Evolutionary conservation across 1,140 invertebrate species (phyloP), one percentile per base, ranked within the genome.

Genomic region (Drosophila nasuta): DNA sequence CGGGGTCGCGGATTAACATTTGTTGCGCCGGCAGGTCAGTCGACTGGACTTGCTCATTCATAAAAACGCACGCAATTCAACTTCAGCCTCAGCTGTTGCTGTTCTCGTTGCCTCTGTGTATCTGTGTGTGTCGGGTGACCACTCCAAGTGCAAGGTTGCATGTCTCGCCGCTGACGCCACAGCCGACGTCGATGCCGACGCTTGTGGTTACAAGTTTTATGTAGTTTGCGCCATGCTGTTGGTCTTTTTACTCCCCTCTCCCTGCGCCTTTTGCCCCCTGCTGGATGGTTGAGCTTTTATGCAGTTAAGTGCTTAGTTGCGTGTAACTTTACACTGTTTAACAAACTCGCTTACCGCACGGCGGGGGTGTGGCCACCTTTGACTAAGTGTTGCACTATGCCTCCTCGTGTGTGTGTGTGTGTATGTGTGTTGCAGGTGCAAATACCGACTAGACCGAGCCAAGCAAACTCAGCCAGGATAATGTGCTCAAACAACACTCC

Each of bases 251-350:
- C 38, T 15, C n/a, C 15, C 46, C 5, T 33, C n/a, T 15, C 2
- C 10, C 35, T 5, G 17, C 48, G 6, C 4, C 49, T 2, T 38
- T 38, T 10, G 35, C 35, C 38, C 33, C 7, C 45, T 13, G 25
- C 54, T 25, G 63, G 57, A 45, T 38, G 59, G 75, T 49, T 46
- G 51, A 65, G 82, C 76, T 82, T 87, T 88, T 88, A 75, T 87
- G 83, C 83, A 88, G 83, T 87, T 87, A 87, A 88, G 83, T 88
- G 83, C 83, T 87, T 87, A 88, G 83, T 83, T 87, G 83, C 83
- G 83, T 87, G 83, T 83, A 87, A 87, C 83, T 87, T 87, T 87
- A 83, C 80, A 87, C 83, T 88, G 80, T 89, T 87, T 80, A 87
- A 88, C 83, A 87, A 80, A 87, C 83, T 88, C 77, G 63, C 74